These are phyloP conservation scores for Oreamnos americanus DNA, from an alignment of 2,113 vertebrate genomes.

Conservation along the genomic window DNA sequence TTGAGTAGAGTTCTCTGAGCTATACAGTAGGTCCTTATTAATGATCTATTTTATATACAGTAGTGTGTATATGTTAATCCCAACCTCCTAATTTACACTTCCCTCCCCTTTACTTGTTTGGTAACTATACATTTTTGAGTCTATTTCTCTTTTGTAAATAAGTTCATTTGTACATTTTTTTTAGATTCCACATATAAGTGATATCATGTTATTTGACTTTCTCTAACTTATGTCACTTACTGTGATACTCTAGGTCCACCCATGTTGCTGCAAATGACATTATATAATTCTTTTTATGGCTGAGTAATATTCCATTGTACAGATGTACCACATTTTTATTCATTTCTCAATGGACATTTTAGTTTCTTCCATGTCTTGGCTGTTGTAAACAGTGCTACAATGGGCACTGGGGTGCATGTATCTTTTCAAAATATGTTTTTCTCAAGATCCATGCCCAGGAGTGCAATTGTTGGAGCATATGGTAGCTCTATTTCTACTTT, in stretches of 20 bases:
- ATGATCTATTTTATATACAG: neutral
- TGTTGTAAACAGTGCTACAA: neutral
- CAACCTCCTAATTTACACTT: neutral
- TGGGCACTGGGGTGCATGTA: neutral
- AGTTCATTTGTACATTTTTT: neutral
- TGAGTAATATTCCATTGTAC: neutral
- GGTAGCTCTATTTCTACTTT: neutral
- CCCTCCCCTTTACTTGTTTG: neutral
- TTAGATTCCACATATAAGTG: neutral
- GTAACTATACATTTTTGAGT: neutral
- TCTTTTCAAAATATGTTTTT: neutral
- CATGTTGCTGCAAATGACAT: neutral
- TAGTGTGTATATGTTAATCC: neutral
- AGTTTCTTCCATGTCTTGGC: neutral
- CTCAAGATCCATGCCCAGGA: neutral
- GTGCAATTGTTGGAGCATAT: neutral
- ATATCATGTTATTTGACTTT: neutral
- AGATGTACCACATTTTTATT: neutral
- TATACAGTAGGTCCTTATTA: neutral
- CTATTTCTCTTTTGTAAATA: neutral
- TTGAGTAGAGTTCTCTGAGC: neutral
- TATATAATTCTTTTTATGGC: neutral
- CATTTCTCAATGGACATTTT: neutral
- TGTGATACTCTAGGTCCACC: neutral
- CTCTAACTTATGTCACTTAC: neutral